phyloP scores from a whole-genome alignment of 2,888 invertebrate genomes.

The Sycophila texana region DNA sequence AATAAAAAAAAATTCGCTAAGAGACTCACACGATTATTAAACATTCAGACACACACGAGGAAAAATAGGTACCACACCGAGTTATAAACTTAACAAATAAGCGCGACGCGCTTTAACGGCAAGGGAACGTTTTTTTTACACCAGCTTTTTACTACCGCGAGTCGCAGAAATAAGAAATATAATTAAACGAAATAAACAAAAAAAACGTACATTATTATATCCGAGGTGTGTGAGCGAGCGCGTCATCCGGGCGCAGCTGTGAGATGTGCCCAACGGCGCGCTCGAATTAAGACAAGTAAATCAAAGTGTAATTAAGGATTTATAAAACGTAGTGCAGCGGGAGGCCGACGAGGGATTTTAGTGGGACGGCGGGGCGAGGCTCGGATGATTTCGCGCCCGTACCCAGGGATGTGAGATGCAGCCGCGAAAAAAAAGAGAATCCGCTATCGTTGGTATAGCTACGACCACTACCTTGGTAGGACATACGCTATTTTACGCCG shows the following conservation, averaged over 20 bases:
- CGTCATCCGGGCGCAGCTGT: conserved; percentile 10
- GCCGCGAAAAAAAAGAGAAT: conserved; percentile 15
- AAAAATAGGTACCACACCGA: conserved; percentile 4
- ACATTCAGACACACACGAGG: conserved; percentile 8
- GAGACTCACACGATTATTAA: neutral
- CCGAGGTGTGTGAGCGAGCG: conserved; percentile 26
- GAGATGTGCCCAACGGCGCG: conserved; percentile 26
- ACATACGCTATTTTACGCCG: conserved; percentile 72
- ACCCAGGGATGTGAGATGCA: too few species aligned
- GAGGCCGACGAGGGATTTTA: neutral
- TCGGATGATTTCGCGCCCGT: too few species aligned
- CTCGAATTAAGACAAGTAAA: conserved; percentile 51
- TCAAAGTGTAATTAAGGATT: conserved; percentile 58
- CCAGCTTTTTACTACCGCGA: conserved; percentile 55
- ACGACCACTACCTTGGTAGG: conserved; percentile 73
- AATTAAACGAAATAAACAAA: conserved; percentile 31
- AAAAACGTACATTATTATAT: conserved; percentile 31
- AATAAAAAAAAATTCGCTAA: conserved; percentile 22
- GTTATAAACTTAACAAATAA: conserved; percentile 32
- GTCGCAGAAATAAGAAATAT: conserved; percentile 25
- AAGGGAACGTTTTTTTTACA: conserved; percentile 44
- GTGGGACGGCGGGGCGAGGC: too few species aligned
- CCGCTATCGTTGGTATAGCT: conserved; percentile 67
- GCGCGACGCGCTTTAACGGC: conserved; percentile 45
- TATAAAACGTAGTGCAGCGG: conserved; percentile 27